phyloP scores from a whole-genome alignment of 2,888 invertebrate species.

The Mantis religiosa region DNA sequence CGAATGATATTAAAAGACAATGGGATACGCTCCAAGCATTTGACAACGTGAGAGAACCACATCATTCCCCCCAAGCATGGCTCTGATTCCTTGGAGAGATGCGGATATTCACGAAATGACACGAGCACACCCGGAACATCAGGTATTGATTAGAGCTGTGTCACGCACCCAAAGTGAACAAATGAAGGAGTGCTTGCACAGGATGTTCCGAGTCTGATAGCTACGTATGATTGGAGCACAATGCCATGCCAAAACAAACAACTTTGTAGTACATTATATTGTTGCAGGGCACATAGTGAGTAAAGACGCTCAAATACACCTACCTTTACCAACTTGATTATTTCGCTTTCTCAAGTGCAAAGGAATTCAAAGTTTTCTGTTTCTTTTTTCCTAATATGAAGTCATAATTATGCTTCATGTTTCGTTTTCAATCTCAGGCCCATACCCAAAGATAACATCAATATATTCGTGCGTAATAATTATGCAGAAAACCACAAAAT shows the following conservation, averaged over 20 bases:
- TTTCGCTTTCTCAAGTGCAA: too few species aligned
- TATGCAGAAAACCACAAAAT: too few species aligned
- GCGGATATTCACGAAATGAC: constrained; percentile 4
- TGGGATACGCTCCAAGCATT: too few species aligned
- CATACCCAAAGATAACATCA: too few species aligned
- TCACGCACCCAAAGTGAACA: constrained; percentile 39
- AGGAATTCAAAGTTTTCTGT: too few species aligned
- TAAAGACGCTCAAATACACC: neutral
- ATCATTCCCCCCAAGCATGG: neutral
- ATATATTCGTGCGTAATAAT: too few species aligned
- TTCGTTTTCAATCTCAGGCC: too few species aligned
- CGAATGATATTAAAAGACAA: too few species aligned
- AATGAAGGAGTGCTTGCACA: constrained; percentile 43
- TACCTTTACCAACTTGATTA: too few species aligned
- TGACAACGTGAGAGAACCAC: neutral
- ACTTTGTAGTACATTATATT: neutral
- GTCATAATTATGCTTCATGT: too few species aligned
- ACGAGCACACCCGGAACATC: constrained; percentile 18
- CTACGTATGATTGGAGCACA: neutral
- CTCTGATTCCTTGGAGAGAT: neutral
- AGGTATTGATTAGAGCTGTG: constrained; percentile 27
- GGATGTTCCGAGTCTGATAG: neutral
- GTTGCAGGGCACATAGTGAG: neutral
- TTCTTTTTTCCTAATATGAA: too few species aligned
- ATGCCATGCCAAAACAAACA: neutral